A percentile compares a stretch with the other conserved stretches of the same genome.
Evolutionary conservation across 2,797 vertebrate species (phyloP).

Genomic region (Phoeniculus purpureus): DNA sequence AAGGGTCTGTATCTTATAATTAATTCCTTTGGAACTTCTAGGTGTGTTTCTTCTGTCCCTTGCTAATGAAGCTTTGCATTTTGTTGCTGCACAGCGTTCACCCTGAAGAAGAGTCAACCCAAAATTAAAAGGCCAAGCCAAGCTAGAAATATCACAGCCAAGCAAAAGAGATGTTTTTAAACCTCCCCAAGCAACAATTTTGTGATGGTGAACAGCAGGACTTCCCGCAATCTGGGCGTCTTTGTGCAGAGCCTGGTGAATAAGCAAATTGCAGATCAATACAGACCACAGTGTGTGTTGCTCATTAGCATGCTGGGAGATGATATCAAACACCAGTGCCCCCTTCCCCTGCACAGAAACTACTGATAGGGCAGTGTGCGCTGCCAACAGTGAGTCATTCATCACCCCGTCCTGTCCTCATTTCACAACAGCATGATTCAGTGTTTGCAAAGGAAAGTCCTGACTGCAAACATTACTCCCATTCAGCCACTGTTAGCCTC

Average conservation of each 20-base stretch:
- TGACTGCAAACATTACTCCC: constrained; percentile 57
- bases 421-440: constrained; percentile 68
- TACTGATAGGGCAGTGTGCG: constrained; percentile 61
- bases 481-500: constrained; percentile 33
- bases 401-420: constrained; percentile 15
- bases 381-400: constrained; percentile 75
- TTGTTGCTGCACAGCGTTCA: background rate
- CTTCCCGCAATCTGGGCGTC: background rate
- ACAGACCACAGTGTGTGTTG: constrained; percentile 11
- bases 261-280: constrained; percentile 55
- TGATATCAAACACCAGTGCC: constrained; percentile 57
- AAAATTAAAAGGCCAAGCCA: background rate
- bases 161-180: constrained; percentile 26
- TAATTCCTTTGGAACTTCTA: background rate
- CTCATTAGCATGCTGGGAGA: constrained; percentile 52
- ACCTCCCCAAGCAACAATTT: background rate
- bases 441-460: constrained; percentile 57
- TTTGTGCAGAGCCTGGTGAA: constrained; percentile 18
- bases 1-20: background rate
- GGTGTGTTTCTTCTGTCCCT: background rate
- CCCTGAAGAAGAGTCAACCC: background rate
- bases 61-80: background rate
- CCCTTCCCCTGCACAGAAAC: constrained; percentile 32
- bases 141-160: background rate
- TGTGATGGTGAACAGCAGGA: constrained; percentile 22